These are phyloP conservation scores for Pomatostomus ruficeps DNA, from an alignment of 2,113 vertebrate species.

Conservation along the genomic window DNA sequence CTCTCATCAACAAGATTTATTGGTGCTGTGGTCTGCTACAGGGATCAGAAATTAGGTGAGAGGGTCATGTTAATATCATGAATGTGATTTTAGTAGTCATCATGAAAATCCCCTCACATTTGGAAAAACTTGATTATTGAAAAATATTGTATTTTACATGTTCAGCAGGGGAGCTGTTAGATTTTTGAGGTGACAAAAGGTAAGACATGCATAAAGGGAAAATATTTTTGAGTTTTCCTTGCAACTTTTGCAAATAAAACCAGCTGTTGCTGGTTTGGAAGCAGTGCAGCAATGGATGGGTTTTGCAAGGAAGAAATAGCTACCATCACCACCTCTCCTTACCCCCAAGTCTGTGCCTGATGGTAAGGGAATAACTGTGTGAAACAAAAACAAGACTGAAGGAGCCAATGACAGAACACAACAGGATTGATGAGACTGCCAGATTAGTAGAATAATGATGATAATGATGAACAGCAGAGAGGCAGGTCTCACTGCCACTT, in stretches of 20 bases:
- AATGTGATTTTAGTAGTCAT: neutral
- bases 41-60: neutral
- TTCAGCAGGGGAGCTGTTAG: neutral
- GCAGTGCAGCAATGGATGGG: neutral
- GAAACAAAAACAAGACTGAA: neutral
- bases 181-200: neutral
- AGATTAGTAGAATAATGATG: neutral
- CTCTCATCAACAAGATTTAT: neutral
- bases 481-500: neutral
- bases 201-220: neutral
- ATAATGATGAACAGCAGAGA: neutral
- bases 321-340: neutral
- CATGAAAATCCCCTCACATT: neutral
- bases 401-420: neutral
- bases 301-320: neutral
- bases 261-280: neutral
- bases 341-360: neutral
- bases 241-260: neutral
- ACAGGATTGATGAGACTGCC: neutral
- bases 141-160: neutral
- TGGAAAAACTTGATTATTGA: neutral
- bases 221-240: neutral
- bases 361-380: neutral
- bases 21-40: neutral
- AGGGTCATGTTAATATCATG: neutral